phyloP scores from a whole-genome alignment of 2,888 invertebrate species.

The Chrysina gloriosa region DNA sequence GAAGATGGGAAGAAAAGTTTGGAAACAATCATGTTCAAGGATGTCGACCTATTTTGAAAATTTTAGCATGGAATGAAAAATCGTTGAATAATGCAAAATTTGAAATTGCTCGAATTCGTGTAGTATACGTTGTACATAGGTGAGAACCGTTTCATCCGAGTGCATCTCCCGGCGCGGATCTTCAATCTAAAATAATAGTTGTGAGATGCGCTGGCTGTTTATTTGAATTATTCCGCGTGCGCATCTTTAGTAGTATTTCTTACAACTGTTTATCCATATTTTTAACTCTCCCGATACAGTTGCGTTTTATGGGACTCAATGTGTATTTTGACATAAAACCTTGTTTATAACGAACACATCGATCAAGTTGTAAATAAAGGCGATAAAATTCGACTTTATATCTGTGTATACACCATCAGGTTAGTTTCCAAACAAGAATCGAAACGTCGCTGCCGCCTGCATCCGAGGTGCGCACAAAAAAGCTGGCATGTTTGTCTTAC shows the following conservation, averaged over 20 bases:
- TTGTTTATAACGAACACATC: slow-evolving; percentile 38
- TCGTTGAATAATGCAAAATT: too few species aligned
- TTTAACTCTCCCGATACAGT: slow-evolving; percentile 37
- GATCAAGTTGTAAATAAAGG: slow-evolving; percentile 38
- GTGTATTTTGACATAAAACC: slow-evolving; percentile 39
- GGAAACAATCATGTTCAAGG: too few species aligned
- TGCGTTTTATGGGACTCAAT: slow-evolving; percentile 35
- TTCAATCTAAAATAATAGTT: not conserved
- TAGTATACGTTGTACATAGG: too few species aligned
- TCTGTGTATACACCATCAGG: slow-evolving; percentile 38
- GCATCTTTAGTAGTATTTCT: slow-evolving; percentile 30
- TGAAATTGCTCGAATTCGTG: too few species aligned
- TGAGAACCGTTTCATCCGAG: too few species aligned
- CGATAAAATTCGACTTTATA: slow-evolving; percentile 38
- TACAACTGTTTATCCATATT: slow-evolving; percentile 28
- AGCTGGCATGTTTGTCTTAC: slow-evolving; percentile 36
- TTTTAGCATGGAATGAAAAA: too few species aligned
- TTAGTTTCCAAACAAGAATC: slow-evolving; percentile 38
- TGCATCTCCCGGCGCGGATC: not conserved
- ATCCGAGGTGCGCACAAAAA: slow-evolving; percentile 34
- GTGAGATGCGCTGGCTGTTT: slow-evolving; percentile 1
- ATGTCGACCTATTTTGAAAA: too few species aligned
- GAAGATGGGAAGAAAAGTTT: too few species aligned
- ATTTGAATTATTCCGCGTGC: slow-evolving; percentile 26
- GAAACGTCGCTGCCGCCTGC: slow-evolving; percentile 32